Evolutionary conservation across 2,797 vertebrate genomes (phyloP), one percentile per base, ranked within the genome.

Genomic region (Kryptopterus vitreolus): DNA sequence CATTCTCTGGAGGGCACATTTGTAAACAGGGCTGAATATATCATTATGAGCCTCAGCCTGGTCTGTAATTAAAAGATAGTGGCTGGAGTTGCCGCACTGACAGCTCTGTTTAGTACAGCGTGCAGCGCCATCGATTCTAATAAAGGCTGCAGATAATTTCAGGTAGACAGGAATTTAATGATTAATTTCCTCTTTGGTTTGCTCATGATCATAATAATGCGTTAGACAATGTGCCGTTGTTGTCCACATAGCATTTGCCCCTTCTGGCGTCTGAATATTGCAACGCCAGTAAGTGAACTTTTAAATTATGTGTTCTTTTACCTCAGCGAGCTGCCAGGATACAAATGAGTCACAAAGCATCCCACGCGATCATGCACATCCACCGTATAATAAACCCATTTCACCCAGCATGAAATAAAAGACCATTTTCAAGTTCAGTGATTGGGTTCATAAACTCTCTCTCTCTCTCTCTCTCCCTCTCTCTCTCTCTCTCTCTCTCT

Each of bases 271-370:
- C 57, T 48, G 80, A 85, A 83, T 85, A 85, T 88, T 85, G 81
- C 82, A 81, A 84, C 83, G 77, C 86, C 81, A 81, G 78, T 80
- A 85, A 86, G 82, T 87, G 85, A 88, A 88, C 86, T 89, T 87
- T 87, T 81, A 89, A 87, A 88, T 88, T 79, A 88, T 87, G 88
- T 86, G 83, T 88, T 87, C 85, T 84, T 85, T 85, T 86, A 86
- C 85, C 87, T 88, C 83, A 82, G 87, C 82, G 72, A 87, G 84
- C 86, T 84, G 81, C 85, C 85, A 84, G 86, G 84, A 86, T 86
- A 87, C 86, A 88, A 89, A 88, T 89, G 86, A 87, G 84, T 87
- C 86, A 83, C 81, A 79, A 84, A 78, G 85, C 86, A 86, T 85
- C 86, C 84, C 84, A 87, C 87, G 82, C 86, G 74, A 80, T 83